phyloP scores from a whole-genome alignment of 2,113 vertebrate genomes.

The Rhea pennata region DNA sequence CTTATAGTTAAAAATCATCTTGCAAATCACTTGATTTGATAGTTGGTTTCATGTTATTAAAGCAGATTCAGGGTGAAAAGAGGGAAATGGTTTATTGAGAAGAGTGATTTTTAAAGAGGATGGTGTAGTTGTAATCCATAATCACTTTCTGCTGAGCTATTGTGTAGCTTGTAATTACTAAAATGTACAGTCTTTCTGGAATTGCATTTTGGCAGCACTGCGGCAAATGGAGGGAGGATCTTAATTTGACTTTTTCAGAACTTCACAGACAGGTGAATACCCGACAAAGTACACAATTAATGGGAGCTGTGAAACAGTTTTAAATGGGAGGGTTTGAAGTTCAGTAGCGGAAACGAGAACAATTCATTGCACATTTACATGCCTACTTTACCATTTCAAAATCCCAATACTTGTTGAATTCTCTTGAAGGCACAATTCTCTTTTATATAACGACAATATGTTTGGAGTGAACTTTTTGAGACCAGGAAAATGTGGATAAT shows the following conservation, averaged over 20 bases:
- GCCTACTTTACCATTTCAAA: neutral
- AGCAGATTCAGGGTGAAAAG: neutral
- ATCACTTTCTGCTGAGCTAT: neutral
- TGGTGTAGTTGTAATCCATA: fast-evolving
- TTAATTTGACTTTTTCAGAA: neutral
- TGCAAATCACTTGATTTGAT: neutral
- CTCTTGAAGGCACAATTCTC: neutral
- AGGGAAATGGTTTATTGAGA: neutral
- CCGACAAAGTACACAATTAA: neutral
- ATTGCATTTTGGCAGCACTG: neutral
- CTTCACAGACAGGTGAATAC: neutral
- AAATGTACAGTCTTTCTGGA: neutral
- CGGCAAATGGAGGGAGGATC: neutral
- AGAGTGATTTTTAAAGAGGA: neutral
- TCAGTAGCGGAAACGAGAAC: neutral
- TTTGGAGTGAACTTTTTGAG: neutral
- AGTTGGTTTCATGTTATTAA: neutral
- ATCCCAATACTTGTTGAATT: neutral
- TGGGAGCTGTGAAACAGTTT: neutral
- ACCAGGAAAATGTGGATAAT: neutral
- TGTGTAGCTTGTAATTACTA: neutral
- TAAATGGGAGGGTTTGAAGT: neutral
- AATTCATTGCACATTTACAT: neutral
- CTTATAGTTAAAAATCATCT: neutral
- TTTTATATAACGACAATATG: neutral